Evolutionary conservation across 2,797 vertebrate species (phyloP).

Genomic region (Ispidina picta): DNA sequence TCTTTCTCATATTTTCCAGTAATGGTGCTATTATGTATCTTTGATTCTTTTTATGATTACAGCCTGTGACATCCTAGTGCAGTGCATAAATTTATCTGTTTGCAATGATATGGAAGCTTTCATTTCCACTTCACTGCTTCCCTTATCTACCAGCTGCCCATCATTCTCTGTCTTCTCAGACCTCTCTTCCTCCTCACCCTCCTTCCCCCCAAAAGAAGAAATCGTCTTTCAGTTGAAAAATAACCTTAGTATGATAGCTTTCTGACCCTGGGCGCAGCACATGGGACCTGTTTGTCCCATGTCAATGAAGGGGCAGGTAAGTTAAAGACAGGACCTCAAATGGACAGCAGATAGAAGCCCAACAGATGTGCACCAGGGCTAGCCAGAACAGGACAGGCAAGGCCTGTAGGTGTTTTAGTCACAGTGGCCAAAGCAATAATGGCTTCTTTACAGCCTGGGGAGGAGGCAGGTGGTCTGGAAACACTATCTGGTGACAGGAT

Average conservation of each 20-base stretch:
- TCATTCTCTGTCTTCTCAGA: slow-evolving; percentile 14
- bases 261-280: not conserved
- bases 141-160: slow-evolving; percentile 35
- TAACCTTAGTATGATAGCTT: slow-evolving; percentile 4
- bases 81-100: slow-evolving; percentile 24
- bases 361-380: not conserved
- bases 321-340: not conserved
- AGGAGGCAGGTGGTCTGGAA: not conserved
- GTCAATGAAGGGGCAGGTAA: not conserved
- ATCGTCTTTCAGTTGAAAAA: not conserved
- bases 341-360: not conserved
- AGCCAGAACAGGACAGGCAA: not conserved
- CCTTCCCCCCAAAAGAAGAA: not conserved
- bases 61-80: slow-evolving; percentile 12
- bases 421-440: not conserved
- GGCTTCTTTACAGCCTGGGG: not conserved
- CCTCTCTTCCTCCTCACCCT: not conserved
- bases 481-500: not conserved
- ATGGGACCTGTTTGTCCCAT: not conserved
- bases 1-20: slow-evolving; percentile 24
- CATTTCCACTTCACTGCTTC: slow-evolving; percentile 51
- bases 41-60: slow-evolving; percentile 57
- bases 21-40: slow-evolving; percentile 37
- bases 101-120: slow-evolving; percentile 45
- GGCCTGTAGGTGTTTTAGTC: fast-evolving